Base-by-base conservation (phyloP, 1,140 invertebrate genomes). In the Lutraria rhynchaena region DNA sequence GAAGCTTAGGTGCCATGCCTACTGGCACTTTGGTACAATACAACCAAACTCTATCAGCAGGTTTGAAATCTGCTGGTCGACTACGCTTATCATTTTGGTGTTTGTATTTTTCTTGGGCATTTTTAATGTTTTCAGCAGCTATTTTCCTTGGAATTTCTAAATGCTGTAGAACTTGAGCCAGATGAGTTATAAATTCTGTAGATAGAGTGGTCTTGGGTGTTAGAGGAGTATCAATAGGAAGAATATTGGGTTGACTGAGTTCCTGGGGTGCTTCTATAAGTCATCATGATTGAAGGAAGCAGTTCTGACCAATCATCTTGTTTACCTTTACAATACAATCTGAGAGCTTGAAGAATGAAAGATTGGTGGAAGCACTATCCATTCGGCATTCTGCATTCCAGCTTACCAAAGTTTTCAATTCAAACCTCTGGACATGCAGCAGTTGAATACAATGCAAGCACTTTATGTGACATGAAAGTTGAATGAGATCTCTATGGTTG, bases 301-400 rank as follows among this genome's bases (percentile, higher is more conserved):
- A 65, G 22, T 9, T 65, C 61, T n/a, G 61, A 17, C 31, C 61
- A 65, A 44, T 65, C 35, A 44, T 65, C 61, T 27, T 65, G 61
- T 31, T 65, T 9, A n/a, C 41, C 33, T 41, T 65, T 37, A 17
- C 31, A 37, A n/a, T 65, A 65, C 5, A n/a, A 31, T 11, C 61
- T 22, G 2, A 65, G 35, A 65, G 33, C 61, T 65, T 65, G 61
- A 31, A 65, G 35, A 17, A 65, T 41, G 3, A 65, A 83, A 87
- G 31, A 82, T 85, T 29, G 51, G 41, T 24, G 83, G 80, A 1
- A 73, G 31, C 22, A 85, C 78, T 55, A 70, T 85, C 22, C 83
- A 82, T 60, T 82, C 83, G 29, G 63, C 65, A 15, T 81, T 87
- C 60, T 75, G 71, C 29, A 85, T 87, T 33, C 81, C 86, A 41